phyloP scores from a whole-genome alignment of 2,888 invertebrate species.

The Nasonovia ribisnigri region DNA sequence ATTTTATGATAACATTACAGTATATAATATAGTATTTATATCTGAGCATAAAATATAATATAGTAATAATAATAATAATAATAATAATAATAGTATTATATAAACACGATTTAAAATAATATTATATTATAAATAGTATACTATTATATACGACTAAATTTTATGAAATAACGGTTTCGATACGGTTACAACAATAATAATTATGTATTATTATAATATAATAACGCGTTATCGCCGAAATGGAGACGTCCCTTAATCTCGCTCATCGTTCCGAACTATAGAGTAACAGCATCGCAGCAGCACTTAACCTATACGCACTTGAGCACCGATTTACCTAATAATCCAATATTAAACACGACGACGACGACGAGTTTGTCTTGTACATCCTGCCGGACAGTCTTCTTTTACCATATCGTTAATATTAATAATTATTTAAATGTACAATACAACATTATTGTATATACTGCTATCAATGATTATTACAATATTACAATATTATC shows the following conservation, averaged over 20 bases:
- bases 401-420: not conserved
- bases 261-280: not conserved
- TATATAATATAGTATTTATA: conserved; percentile 19
- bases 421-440: not conserved
- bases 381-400: not conserved
- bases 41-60: conserved; percentile 31
- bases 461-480: not conserved
- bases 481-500: not conserved
- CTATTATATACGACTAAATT: not conserved
- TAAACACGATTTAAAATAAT: conserved; percentile 2
- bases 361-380: not conserved
- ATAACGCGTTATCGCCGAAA: not conserved
- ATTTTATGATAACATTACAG: not conserved
- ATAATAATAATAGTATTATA: not conserved
- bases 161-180: not conserved
- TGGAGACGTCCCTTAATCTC: not conserved
- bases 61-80: not conserved
- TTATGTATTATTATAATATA: not conserved
- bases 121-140: not conserved
- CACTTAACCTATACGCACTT: conserved; percentile 53
- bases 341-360: not conserved
- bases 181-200: not conserved
- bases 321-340: conserved; percentile 52
- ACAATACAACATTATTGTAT: not conserved
- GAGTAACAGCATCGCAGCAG: not conserved